Evolutionary conservation across 2,888 invertebrate species (phyloP), one percentile per base, ranked within the genome.

Genomic region (Oxystoma pomonae): DNA sequence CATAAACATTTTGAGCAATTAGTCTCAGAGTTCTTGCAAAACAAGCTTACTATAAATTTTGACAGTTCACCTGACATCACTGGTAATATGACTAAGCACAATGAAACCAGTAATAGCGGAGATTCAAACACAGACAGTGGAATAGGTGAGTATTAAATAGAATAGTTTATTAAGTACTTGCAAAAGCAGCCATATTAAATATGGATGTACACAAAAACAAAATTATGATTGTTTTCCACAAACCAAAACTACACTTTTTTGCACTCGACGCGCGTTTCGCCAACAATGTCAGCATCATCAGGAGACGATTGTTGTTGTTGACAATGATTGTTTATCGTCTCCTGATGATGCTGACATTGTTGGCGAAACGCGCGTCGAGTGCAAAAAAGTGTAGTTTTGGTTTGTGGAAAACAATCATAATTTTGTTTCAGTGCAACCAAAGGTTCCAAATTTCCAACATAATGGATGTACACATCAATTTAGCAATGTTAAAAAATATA

Each of bases 1-100:
- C 74, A 75, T 59, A 66, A 72, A 20, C 75, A 75, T 65, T 68
- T 72, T 57, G 73, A 74, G 52, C 61, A 70, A 19, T 57, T 61
- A n/a, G 70, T 62, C 53, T 53, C 9, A 21, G 57, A 70, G 53
- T 59, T 64, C 65, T 63, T 68, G n/a, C 63, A 60, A 57, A 65
- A 67, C 57, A 17, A 22, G 55, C 49, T 65, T 1, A 21, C 60
- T 53, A 58, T 58, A 53, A 17, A 17, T 17, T n/a, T 35, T 22
- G 55, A 62, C 49, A 50, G 60, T 17, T 20, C 57, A 49, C 22
- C 52, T 17, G 17, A 21, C 51, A 20, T 20, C 58, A 3, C 50
- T 20, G 12, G 12, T 7, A 35, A 35, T 7, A 12, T 35, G 35
- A 12, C 59, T 55, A 7, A 51, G 2, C 18, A 55, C n/a, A 58